phyloP scores from a whole-genome alignment of 2,797 vertebrate genomes.

The Bryconaethiops microstoma region DNA sequence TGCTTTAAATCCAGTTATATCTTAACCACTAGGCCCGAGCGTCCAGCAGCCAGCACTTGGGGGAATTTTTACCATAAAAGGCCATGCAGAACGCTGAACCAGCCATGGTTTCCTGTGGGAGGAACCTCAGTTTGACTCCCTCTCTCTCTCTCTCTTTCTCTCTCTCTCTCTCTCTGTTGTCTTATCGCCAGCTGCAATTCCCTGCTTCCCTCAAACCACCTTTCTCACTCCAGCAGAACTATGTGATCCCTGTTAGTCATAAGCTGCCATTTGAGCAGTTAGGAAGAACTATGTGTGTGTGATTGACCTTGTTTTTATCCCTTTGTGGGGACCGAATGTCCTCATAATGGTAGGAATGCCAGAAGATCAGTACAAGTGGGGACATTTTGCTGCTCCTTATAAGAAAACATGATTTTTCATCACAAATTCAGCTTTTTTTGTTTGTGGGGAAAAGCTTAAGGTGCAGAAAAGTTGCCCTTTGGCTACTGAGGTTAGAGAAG shows the following conservation, averaged over 20 bases:
- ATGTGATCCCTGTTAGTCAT: constrained; percentile 4
- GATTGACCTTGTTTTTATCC: too few species aligned
- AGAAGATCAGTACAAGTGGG: too few species aligned
- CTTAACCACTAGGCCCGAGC: constrained; percentile 60
- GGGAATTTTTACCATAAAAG: constrained; percentile 79
- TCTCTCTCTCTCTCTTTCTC: constrained; percentile 37
- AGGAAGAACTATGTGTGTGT: background rate
- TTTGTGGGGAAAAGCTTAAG: too few species aligned
- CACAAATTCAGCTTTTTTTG: too few species aligned
- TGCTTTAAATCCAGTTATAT: constrained; percentile 43
- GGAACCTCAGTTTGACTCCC: constrained; percentile 67
- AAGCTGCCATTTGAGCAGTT: constrained; percentile 1
- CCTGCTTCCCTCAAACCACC: constrained; percentile 10
- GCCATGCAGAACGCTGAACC: constrained; percentile 40
- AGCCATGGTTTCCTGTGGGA: constrained; percentile 63
- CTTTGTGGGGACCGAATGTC: too few species aligned
- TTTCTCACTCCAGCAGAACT: constrained; percentile 26
- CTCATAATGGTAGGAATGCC: too few species aligned
- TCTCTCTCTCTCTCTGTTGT: constrained; percentile 16
- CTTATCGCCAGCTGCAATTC: constrained; percentile 40
- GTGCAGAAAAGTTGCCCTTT: too few species aligned
- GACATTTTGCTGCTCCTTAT: too few species aligned
- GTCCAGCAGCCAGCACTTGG: constrained; percentile 57
- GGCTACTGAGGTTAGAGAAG: too few species aligned
- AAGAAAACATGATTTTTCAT: too few species aligned